A percentile compares a stretch with the other conserved stretches of the same genome.
Conservation (phyloP, 2,113 vertebrate genomes). For the Hydropotes inermis region DNA sequence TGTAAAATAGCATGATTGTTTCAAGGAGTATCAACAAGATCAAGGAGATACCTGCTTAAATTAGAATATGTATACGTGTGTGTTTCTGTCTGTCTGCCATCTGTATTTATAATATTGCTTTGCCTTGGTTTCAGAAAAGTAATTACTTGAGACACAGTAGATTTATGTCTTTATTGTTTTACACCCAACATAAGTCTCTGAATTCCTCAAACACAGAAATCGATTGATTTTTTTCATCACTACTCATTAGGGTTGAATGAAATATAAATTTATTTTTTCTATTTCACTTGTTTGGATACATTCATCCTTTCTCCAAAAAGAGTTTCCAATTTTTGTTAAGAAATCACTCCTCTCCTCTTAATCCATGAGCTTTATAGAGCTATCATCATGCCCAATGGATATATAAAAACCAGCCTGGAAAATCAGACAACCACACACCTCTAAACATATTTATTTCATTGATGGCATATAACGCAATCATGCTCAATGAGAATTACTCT, state of each 20-base stretch:
- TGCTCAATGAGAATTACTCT: not conserved
- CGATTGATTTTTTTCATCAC: not conserved
- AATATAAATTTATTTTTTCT: not conserved
- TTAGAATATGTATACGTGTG: not conserved
- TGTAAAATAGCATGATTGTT: not conserved
- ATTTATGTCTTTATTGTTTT: not conserved
- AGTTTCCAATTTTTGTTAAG: not conserved
- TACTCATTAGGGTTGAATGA: not conserved
- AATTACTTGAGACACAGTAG: not conserved
- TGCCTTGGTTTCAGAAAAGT: not conserved
- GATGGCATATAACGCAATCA: not conserved
- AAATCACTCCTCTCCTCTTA: not conserved
- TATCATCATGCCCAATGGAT: not conserved
- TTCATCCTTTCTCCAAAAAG: not conserved
- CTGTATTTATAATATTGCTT: not conserved
- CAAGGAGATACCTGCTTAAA: not conserved
- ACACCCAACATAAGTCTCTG: not conserved
- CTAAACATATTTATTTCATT: not conserved
- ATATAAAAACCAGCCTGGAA: not conserved
- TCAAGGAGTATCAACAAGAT: not conserved
- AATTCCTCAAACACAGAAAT: not conserved
- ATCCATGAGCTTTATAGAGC: not conserved
- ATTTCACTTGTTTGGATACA: not conserved
- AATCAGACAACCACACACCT: not conserved
- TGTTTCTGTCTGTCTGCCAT: not conserved